Base-by-base conservation (phyloP, 2,797 vertebrate species). In the Girardinus metallicus region DNA sequence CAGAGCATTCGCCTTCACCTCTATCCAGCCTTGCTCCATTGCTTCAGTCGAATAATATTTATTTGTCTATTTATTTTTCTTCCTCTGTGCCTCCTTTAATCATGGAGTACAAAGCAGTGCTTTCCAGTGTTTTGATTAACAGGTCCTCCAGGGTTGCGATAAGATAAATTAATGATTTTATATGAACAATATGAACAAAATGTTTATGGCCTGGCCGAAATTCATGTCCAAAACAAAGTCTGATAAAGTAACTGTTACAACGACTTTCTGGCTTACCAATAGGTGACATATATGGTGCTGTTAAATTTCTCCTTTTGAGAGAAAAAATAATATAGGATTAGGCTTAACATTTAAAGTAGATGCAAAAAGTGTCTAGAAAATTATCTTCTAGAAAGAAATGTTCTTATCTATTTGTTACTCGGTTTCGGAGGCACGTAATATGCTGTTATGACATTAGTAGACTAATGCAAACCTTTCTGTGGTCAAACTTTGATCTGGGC, bases 201-300 rank as follows among this genome's bases (percentile, higher is more conserved):
- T 76, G 77, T 85, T 82, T 81, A 87, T 83, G 88, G 87, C 75
- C 49, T 78, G 80, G 57, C 80, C 79, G 57, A 74, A 86, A 77
- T 78, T 85, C 87, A 93, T 91, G 84, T 36, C 53, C 23, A 76
- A 86, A 87, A 91, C 71, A 87, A 73, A 15, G 55, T 85, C 80
- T 15, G 82, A 93, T 87, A 83, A 87, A 91, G 55, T 55, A 34
- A 23, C 11, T 13, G 76, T 77, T 80, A 5, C 74, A 74, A 2
- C 68, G 49, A 39, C 76, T n/a, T 91, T 89, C 88, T 92, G 66
- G 46, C 89, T 57, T 91, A 90, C 84, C 85, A 83, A 84, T 77
- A 87, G n/a, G 60, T 79, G 70, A 8, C 73, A 74, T 78, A 29
- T 47, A 51, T 16, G n/a, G 44, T 36, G 86, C 84, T 90, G 85